Conservation (phyloP, 2,113 vertebrate genomes). For the Bambusicola thoracicus region DNA sequence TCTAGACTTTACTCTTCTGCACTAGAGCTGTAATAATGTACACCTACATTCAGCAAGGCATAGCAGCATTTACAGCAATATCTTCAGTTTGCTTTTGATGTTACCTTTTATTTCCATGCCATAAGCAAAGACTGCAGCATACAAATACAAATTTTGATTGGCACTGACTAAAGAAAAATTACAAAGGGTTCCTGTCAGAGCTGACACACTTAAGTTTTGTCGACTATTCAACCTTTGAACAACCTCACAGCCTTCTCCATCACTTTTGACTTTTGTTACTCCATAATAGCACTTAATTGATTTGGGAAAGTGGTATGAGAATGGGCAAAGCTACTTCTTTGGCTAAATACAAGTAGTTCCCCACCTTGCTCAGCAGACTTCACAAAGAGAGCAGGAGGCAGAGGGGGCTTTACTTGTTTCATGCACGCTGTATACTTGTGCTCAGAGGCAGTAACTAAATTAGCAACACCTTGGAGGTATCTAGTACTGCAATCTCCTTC, state of each 20-base stretch:
- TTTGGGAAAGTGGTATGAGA: not conserved
- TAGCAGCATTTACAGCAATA: not conserved
- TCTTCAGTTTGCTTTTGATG: not conserved
- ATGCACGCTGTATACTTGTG: rapidly evolving
- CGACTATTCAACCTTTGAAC: not conserved
- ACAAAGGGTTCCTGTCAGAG: not conserved
- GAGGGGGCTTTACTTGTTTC: not conserved
- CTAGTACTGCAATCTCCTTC: too few relatives aligned
- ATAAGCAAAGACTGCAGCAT: not conserved
- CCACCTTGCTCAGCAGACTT: not conserved
- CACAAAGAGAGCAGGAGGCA: not conserved
- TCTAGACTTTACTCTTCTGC: not conserved
- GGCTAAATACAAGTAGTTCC: not conserved
- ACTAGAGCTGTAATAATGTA: not conserved
- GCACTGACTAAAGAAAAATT: not conserved
- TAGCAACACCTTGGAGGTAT: not conserved
- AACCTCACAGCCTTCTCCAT: not conserved
- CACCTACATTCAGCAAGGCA: not conserved
- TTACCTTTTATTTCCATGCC: not conserved
- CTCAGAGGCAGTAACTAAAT: not conserved
- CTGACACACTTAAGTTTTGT: not conserved
- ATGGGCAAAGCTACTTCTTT: not conserved
- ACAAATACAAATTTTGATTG: not conserved
- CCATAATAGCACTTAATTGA: not conserved
- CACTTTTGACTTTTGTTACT: not conserved